Evolutionary conservation across 1,140 invertebrate species (phyloP).

Genomic region (Orchestia grillus): DNA sequence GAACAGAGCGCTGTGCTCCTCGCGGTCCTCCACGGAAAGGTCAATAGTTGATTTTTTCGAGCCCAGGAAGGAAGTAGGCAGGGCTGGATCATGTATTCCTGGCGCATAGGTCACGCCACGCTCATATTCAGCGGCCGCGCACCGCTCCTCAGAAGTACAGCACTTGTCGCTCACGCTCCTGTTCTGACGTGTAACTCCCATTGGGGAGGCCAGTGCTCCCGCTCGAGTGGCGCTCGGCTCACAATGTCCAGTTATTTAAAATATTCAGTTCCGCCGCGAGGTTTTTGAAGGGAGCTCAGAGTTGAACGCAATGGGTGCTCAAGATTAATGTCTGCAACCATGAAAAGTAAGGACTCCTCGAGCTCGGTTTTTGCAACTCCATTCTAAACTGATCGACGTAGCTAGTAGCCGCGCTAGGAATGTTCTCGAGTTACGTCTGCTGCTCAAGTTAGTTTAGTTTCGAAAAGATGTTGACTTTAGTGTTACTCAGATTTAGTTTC

Average conservation of each 20-base stretch:
- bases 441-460: background rate
- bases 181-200: background rate
- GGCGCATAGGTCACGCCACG: background rate
- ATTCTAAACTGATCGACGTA: background rate
- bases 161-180: background rate
- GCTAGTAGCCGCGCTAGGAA: background rate
- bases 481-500: background rate
- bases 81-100: background rate
- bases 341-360: background rate
- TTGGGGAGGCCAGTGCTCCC: background rate
- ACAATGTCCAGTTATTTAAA: background rate
- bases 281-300: background rate
- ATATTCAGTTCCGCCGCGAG: background rate
- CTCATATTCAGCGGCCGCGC: background rate
- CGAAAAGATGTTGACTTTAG: background rate
- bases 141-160: background rate
- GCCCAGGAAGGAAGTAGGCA: background rate
- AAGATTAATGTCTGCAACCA: background rate
- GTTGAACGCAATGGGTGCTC: background rate
- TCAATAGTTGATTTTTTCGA: background rate
- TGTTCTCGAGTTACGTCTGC: background rate
- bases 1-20: background rate
- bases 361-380: background rate
- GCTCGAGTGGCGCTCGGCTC: background rate
- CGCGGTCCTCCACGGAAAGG: background rate